Evolutionary conservation across 2,113 vertebrate species (phyloP).

Genomic region (Lynx canadensis): DNA sequence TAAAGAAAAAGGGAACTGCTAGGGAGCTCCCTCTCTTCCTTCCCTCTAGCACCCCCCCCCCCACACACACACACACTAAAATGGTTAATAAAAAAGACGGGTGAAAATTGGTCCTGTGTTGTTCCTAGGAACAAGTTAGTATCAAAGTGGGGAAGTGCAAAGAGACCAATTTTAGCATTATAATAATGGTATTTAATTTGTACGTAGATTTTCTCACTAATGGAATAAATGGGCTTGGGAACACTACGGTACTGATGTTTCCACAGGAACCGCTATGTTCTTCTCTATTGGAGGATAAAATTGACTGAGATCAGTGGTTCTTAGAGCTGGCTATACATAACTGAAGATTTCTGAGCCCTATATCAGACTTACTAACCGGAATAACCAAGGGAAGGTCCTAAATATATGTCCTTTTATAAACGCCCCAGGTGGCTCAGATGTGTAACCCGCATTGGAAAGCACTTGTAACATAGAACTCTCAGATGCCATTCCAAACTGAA

Average conservation of each 20-base stretch:
- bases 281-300: not conserved
- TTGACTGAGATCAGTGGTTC: not conserved
- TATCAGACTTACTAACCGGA: not conserved
- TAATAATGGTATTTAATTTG: not conserved
- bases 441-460: not conserved
- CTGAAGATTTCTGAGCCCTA: not conserved
- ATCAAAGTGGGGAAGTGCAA: not conserved
- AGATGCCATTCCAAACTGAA: not conserved
- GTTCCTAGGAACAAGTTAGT: not conserved
- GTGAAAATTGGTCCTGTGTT: not conserved
- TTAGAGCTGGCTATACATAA: not conserved
- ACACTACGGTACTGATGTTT: accelerated
- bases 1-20: not conserved
- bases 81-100: not conserved
- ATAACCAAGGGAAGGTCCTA: not conserved
- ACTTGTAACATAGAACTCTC: not conserved
- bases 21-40: not conserved
- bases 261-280: not conserved
- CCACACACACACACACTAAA: not conserved
- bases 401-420: not conserved
- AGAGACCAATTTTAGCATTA: not conserved
- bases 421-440: not conserved
- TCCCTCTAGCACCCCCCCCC: not conserved
- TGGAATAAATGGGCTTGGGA: not conserved
- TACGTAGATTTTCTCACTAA: too few species aligned